These are phyloP conservation scores for Glaucidium brasilianum DNA, from an alignment of 2,113 vertebrate species.

Conservation along the genomic window DNA sequence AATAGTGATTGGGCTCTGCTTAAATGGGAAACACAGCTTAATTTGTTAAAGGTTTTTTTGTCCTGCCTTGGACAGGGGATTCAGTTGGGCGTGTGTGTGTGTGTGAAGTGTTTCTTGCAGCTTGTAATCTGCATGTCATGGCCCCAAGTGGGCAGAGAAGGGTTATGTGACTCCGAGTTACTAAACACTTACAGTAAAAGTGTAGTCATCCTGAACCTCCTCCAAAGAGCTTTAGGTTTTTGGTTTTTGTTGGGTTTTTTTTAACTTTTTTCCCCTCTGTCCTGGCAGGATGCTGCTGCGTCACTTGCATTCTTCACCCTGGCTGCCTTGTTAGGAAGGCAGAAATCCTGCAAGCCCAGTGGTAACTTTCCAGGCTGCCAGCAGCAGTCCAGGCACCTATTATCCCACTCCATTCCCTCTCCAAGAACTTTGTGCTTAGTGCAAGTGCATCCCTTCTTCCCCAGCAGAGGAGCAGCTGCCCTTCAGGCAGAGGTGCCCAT, in stretches of 20 bases:
- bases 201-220: conserved; percentile 60
- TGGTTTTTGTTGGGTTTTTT: not conserved
- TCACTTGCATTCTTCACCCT: conserved; percentile 55
- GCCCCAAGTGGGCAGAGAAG: conserved; percentile 42
- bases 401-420: not conserved
- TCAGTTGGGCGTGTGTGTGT: not conserved
- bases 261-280: not conserved
- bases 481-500: not conserved
- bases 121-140: not conserved
- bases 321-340: not conserved
- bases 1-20: not conserved
- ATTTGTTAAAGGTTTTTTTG: conserved; percentile 20
- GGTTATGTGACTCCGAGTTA: conserved; percentile 43
- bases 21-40: not conserved
- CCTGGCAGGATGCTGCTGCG: conserved; percentile 36
- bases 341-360: not conserved
- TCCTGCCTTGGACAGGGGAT: not conserved
- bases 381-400: not conserved
- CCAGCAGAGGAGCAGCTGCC: not conserved
- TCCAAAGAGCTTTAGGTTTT: conserved; percentile 15
- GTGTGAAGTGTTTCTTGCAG: not conserved
- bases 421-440: not conserved
- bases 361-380: conserved; percentile 44
- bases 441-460: not conserved
- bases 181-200: conserved; percentile 71